Percentiles rank a stretch among this genome's conserved stretches.
Evolutionary conservation across 2,797 vertebrate genomes (phyloP).

Genomic region (Geotrypetes seraphini): DNA sequence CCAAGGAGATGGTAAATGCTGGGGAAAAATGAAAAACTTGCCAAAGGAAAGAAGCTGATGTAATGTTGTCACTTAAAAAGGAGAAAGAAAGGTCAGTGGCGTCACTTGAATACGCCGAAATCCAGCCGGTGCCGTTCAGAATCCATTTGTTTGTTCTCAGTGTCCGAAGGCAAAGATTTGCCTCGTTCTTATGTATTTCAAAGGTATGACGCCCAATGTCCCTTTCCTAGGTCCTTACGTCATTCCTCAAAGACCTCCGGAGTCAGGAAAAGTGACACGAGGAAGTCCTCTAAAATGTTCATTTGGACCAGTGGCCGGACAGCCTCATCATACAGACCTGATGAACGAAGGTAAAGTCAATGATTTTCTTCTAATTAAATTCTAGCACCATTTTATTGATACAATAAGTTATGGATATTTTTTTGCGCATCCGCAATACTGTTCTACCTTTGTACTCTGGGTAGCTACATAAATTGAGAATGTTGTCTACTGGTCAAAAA

Average conservation of each 20-base stretch:
- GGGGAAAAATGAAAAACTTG: no score
- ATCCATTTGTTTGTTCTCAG: neutral
- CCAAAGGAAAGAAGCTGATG: conserved; percentile 2
- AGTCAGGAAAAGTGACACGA: conserved; percentile 44
- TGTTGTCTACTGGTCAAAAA: no score
- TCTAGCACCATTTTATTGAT: no score
- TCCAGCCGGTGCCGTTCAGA: neutral
- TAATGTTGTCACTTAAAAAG: neutral
- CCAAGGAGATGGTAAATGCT: neutral
- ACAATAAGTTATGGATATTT: no score
- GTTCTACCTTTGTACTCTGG: no score
- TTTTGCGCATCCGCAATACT: no score
- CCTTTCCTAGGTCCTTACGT: conserved; percentile 64
- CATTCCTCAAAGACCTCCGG: conserved; percentile 50
- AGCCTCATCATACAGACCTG: conserved; percentile 61
- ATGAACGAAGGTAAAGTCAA: conserved; percentile 78
- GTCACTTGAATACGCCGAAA: conserved; percentile 8
- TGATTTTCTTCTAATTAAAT: no score
- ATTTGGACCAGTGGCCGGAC: conserved; percentile 83
- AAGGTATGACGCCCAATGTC: conserved; percentile 30
- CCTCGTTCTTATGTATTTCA: conserved; percentile 1
- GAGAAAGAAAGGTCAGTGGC: conserved; percentile 1
- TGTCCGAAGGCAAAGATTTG: neutral
- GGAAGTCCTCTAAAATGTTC: conserved; percentile 76
- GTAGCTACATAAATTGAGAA: no score